phyloP scores from a whole-genome alignment of 2,888 invertebrate species.

The Nemurella pictetii region DNA sequence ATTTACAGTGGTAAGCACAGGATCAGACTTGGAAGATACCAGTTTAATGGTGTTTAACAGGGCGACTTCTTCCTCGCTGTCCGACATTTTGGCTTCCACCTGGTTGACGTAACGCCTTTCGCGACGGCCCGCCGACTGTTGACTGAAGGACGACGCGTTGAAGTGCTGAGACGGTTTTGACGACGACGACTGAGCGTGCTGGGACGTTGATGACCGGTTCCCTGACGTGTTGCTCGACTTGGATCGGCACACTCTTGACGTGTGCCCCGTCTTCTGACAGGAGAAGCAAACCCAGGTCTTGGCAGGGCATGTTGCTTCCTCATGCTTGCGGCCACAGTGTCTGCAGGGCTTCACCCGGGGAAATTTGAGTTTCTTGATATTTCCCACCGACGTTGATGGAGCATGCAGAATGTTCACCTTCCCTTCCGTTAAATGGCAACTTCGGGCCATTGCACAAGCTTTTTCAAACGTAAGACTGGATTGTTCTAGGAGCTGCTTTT shows the following conservation, averaged over 20 bases:
- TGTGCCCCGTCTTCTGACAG: background rate
- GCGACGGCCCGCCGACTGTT: no score
- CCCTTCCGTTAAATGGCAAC: slow-evolving; percentile 36
- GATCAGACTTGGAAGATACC: background rate
- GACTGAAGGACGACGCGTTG: no score
- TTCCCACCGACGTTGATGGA: background rate
- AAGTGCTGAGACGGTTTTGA: no score
- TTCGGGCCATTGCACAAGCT: slow-evolving; percentile 39
- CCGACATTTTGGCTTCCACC: background rate
- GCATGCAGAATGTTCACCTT: slow-evolving; percentile 26
- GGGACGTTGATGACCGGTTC: no score
- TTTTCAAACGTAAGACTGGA: slow-evolving; percentile 39
- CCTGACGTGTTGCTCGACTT: no score
- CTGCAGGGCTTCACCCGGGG: background rate
- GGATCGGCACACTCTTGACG: background rate
- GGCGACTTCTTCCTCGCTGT: background rate
- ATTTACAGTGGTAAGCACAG: background rate
- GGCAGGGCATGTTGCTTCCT: slow-evolving; percentile 3
- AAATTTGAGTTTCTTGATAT: background rate
- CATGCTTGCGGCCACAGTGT: slow-evolving; percentile 5
- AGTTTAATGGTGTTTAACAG: background rate
- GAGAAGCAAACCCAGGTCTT: background rate
- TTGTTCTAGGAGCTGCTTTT: slow-evolving; percentile 43
- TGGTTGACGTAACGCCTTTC: no score
- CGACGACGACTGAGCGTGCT: no score